Percentiles rank a stretch among this genome's conserved stretches.
These are phyloP conservation scores for Motacilla tschutschensis DNA, from an alignment of 2,113 vertebrate genomes.

Conservation along the genomic window DNA sequence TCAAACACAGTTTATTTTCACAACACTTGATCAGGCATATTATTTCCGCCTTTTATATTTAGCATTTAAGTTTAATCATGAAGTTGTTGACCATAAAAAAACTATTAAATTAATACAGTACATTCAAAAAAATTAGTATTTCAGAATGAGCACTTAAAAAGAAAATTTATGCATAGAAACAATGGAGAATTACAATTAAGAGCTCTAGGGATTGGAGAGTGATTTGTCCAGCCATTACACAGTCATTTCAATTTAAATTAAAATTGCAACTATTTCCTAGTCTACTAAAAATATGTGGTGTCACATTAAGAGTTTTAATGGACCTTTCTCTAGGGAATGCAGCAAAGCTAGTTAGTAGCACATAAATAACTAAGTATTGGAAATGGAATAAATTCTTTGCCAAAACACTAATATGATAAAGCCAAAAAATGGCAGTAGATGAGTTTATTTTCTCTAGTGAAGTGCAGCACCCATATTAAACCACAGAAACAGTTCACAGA, in stretches of 20 bases:
- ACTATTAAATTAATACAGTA: constrained; percentile 58
- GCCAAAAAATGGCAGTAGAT: constrained; percentile 56
- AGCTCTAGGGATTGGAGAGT: constrained; percentile 73
- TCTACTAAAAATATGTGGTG: constrained; percentile 75
- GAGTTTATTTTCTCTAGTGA: constrained; percentile 60
- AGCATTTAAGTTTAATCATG: constrained; percentile 67
- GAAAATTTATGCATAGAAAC: constrained; percentile 76
- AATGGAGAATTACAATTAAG: constrained; percentile 76
- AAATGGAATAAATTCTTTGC: constrained; percentile 63
- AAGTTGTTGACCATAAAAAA: constrained; percentile 70
- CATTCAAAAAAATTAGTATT: constrained; percentile 63
- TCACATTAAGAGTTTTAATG: constrained; percentile 74
- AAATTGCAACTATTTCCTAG: constrained; percentile 79
- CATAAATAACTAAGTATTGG: constrained; percentile 62
- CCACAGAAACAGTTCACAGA: constrained; percentile 9
- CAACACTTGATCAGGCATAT: constrained; percentile 51
- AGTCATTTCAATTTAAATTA: constrained; percentile 83
- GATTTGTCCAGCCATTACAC: constrained; percentile 77
- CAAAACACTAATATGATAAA: constrained; percentile 53
- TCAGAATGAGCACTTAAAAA: constrained; percentile 66
- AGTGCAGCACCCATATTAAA: not conserved
- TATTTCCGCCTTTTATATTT: constrained; percentile 69
- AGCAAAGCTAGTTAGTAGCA: constrained; percentile 46
- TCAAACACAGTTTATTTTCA: constrained; percentile 29
- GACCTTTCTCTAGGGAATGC: constrained; percentile 58